phyloP scores from a whole-genome alignment of 2,797 vertebrate genomes.

The Hapalemur alaotrensis region DNA sequence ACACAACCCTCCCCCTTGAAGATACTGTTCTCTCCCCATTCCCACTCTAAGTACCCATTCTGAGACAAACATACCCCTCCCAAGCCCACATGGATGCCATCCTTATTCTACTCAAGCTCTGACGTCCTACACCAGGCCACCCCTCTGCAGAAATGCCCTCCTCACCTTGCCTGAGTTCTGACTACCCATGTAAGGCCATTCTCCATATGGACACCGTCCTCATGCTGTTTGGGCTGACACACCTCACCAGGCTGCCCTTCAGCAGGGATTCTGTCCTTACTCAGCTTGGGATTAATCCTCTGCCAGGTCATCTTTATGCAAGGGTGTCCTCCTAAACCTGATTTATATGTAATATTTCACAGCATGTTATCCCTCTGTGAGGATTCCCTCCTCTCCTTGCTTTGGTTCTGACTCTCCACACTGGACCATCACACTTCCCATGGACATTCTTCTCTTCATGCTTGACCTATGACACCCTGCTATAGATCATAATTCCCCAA shows the following conservation, averaged over 20 bases:
- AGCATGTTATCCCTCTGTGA: background rate
- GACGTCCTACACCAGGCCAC: background rate
- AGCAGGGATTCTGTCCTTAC: background rate
- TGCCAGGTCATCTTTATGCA: background rate
- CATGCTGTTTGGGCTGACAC: background rate
- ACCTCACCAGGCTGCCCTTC: background rate
- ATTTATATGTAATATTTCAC: background rate
- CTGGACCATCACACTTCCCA: background rate
- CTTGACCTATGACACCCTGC: background rate
- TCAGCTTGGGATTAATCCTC: background rate
- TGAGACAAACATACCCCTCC: background rate
- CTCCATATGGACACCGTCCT: background rate
- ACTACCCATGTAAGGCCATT: background rate
- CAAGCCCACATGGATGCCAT: background rate
- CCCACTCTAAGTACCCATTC: background rate
- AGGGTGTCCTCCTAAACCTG: background rate
- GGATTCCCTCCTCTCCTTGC: background rate
- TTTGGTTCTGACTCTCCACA: background rate
- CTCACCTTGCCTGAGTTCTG: background rate
- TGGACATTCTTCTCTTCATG: background rate
- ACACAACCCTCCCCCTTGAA: background rate
- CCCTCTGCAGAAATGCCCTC: background rate
- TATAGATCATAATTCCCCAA: background rate
- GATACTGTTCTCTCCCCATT: background rate
- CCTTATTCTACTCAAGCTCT: background rate